A percentile compares a stretch with the other conserved stretches of the same genome.
Conservation (phyloP, 2,797 vertebrate genomes). For the Acipenser oxyrinchus region DNA sequence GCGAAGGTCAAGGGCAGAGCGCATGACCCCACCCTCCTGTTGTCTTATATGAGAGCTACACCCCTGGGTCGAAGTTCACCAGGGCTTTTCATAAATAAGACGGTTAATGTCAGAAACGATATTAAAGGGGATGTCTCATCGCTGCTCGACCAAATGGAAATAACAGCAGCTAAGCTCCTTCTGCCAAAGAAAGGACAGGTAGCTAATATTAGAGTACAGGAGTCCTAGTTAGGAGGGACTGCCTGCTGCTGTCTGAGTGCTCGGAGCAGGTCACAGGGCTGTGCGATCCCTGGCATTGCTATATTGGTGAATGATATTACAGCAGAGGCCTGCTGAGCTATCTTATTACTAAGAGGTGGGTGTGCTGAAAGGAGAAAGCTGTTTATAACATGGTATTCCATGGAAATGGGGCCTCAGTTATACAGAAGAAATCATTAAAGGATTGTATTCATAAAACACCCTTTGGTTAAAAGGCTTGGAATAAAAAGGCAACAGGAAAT, state of each 20-base stretch:
- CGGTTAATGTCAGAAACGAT: slow-evolving; percentile 79
- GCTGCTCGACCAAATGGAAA: slow-evolving; percentile 82
- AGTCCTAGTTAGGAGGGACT: slow-evolving; percentile 63
- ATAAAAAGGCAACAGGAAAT: too few species aligned
- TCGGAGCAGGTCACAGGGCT: slow-evolving; percentile 51
- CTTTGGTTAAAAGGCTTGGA: too few species aligned
- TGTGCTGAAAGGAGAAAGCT: slow-evolving; percentile 35
- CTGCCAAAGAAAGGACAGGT: slow-evolving; percentile 67
- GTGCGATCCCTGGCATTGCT: slow-evolving; percentile 55
- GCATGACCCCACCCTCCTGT: slow-evolving; percentile 38
- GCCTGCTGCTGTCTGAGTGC: slow-evolving; percentile 51
- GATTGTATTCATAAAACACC: too few species aligned
- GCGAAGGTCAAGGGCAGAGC: slow-evolving; percentile 64
- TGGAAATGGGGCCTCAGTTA: too few species aligned
- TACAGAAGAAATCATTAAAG: too few species aligned
- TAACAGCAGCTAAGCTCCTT: slow-evolving; percentile 79
- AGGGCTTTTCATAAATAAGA: slow-evolving; percentile 81
- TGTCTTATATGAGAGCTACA: slow-evolving; percentile 67
- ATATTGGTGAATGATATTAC: slow-evolving; percentile 69
- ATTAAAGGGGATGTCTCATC: slow-evolving; percentile 78
- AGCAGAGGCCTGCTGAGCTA: slow-evolving; percentile 59
- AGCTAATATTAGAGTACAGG: slow-evolving; percentile 71
- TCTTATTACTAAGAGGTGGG: slow-evolving; percentile 56
- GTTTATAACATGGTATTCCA: too few species aligned
- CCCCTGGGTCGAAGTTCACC: slow-evolving; percentile 71